Conservation (phyloP, 2,113 vertebrate species). For the Rhipidura dahli region DNA sequence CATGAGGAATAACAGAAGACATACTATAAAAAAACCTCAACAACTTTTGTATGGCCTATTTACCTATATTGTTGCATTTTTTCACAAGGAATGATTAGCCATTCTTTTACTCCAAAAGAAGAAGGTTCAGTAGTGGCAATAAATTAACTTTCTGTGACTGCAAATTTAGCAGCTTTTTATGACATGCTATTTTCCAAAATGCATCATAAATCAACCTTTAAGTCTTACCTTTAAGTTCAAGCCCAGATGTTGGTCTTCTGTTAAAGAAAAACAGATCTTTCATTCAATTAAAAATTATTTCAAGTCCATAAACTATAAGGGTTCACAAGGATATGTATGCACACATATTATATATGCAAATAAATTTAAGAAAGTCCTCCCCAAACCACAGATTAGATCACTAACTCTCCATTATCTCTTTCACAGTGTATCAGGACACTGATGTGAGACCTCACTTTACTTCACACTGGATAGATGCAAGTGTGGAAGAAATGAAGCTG, state of each 20-base stretch:
- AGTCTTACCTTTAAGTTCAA: constrained; percentile 70
- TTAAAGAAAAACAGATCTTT: constrained; percentile 24
- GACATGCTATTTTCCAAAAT: background rate
- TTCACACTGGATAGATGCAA: background rate
- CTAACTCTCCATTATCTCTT: background rate
- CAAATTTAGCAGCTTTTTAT: background rate
- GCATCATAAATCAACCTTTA: background rate
- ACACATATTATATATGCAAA: background rate
- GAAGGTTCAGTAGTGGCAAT: background rate
- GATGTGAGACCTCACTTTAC: background rate
- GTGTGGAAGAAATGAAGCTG: background rate
- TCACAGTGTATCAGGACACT: background rate
- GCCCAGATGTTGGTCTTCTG: constrained; percentile 35
- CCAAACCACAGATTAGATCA: background rate
- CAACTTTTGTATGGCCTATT: background rate
- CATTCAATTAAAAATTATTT: background rate
- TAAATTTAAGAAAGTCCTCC: background rate
- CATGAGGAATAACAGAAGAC: background rate
- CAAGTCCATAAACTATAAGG: background rate
- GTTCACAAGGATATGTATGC: background rate
- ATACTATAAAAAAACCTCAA: background rate
- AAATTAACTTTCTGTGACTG: background rate
- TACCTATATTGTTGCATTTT: background rate
- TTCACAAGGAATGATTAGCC: background rate
- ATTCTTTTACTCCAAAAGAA: background rate